Base-by-base conservation (phyloP, 2,888 invertebrate genomes). In the Mamestra brassicae region DNA sequence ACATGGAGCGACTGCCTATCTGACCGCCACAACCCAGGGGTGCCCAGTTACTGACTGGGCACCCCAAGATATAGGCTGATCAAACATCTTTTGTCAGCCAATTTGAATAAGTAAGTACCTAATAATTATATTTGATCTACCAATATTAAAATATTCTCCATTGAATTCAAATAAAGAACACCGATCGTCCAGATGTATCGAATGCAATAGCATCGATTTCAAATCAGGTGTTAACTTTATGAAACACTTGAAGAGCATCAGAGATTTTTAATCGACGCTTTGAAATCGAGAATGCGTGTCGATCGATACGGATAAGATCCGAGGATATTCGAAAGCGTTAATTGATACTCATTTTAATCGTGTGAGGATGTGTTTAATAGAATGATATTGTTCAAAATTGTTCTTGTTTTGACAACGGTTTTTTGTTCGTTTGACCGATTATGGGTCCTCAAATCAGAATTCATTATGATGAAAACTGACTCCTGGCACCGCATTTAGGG, bases 231-330 rank as follows among this genome's bases (percentile, higher is more conserved):
- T 86, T 81, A 78, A 74, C 70, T 62, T 60, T 52, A 76, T 79
- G 65, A 78, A 57, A 72, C 60, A 52, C 70, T 84, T 81, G 71
- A 85, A 74, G 63, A 74, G 74, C 85, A 62, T 80, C 63, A 36
- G 69, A 75, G 58, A 80, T 85, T 64, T 60, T 67, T 75, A 80
- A 85, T 87, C 68, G 85, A 80, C 80, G 76, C 69, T 80, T 74
- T 55, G 34, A 57, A 85, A 85, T 87, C 79, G 67, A 85, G 85
- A 87, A 87, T 87, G 87, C 85, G 80, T 80, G 76, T 83, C 85
- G 78, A 74, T 50, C 42, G 74, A 11, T 61, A 55, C 73, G 55
- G 73, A 42, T 74, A 70, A 71, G 74, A 71, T 74, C 10, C 64
- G 64, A 77, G 75, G 76, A 70, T 81, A 75, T 67, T 82, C 58